Base-by-base conservation (phyloP, 1,140 invertebrate genomes). In the Drosophila willistoni region DNA sequence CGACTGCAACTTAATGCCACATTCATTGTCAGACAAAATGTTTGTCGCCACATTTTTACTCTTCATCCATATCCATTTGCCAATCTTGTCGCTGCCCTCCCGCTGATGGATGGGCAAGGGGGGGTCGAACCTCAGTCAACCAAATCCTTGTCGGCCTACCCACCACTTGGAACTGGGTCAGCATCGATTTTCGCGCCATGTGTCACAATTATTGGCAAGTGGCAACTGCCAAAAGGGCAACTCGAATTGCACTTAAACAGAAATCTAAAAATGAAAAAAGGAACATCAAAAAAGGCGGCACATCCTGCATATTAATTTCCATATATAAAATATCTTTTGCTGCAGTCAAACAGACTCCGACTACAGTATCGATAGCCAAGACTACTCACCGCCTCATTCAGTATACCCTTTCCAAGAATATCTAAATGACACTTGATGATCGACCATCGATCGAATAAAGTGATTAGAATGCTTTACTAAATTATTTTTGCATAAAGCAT, bases 141-240 rank as follows among this genome's bases (percentile, higher is more conserved):
- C 74, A 77, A 59, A 75, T 65, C 61, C 66, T 65, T 47, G 12
- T 44, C 56, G 62, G 47, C 63, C 56, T 47, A 36, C 63, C 56
- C 41, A 36, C 66, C 75, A 55, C 69, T 67, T 61, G 83, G 57
- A 89, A 89, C 77, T 89, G 78, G 84, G 84, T 89, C 84, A 89
- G 68, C 85, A 89, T 89, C 84, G 84, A 89, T 89, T 89, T 89
- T 89, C 73, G 62, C 65, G 79, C 79, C 76, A 82, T 79, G 84
- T 89, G 82, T 86, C 83, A 82, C 79, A 87, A 86, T 87, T 87
- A 83, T 89, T 74, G 76, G 66, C 71, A 51, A 54, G 34, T 25
- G 39, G 47, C 19, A 34, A 63, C 17, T 47, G 61, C 68, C 70
- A 72, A 55, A 72, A 68, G 7, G 14, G 19, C 51, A 19, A 47